A percentile compares a stretch with the other conserved stretches of the same genome.
Conservation (phyloP, 2,888 invertebrate genomes). For the Drosophila nigricruria region DNA sequence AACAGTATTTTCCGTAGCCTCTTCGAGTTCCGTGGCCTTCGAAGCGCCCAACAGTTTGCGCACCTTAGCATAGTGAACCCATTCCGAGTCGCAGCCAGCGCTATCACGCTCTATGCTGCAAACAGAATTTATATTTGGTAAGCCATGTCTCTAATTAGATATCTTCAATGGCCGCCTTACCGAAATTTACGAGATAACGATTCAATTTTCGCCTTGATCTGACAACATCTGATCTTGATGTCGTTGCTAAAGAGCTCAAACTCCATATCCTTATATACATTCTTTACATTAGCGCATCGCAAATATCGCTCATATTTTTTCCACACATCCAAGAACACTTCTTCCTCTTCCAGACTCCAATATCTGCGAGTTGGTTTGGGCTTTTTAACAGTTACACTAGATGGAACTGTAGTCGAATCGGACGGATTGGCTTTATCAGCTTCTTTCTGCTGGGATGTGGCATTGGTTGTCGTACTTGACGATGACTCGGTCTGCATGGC, state of each 20-base stretch:
- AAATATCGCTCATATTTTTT: constrained; percentile 21
- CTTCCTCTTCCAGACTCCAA: constrained; percentile 46
- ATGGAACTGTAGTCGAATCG: not conserved
- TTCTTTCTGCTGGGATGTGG: not conserved
- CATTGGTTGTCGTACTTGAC: not conserved
- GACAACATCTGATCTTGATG: not conserved
- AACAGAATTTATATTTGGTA: not conserved
- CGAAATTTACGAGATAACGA: constrained; percentile 41
- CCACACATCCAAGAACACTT: constrained; percentile 48
- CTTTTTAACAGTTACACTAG: not conserved
- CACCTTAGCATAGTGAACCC: constrained; percentile 44
- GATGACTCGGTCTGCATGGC: not conserved
- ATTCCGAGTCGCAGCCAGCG: constrained; percentile 8
- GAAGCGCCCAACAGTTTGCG: constrained; percentile 17
- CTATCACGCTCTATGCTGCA: constrained; percentile 23
- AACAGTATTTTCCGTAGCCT: not conserved
- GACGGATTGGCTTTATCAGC: not conserved
- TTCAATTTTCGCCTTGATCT: constrained; percentile 46
- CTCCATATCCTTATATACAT: constrained; percentile 39
- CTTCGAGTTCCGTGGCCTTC: not conserved
- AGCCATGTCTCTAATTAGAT: too few species aligned
- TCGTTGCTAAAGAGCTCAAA: constrained; percentile 19
- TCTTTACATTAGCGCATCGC: constrained; percentile 5
- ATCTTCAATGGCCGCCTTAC: constrained; percentile 15
- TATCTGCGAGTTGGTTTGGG: not conserved